Evolutionary conservation across 2,113 vertebrate species (phyloP), one percentile per base, ranked within the genome.

Genomic region (Cyanoliseus patagonus): DNA sequence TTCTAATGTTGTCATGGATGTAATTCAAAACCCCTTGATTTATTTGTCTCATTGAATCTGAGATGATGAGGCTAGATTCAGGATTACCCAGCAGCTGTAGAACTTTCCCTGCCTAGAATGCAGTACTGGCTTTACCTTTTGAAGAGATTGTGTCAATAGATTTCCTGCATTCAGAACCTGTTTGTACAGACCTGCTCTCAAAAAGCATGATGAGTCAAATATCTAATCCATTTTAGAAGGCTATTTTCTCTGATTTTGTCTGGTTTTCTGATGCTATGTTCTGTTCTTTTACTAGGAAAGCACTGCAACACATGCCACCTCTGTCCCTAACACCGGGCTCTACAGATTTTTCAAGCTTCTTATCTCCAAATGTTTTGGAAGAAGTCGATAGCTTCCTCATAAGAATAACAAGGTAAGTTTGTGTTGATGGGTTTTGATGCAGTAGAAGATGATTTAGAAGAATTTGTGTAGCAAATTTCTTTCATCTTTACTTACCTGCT

Each of bases 381-480:
- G 99, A 99, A 96, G 99, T 99, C 37, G 99, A 99, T 89, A 99
- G 98, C 88, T 99, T 99, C 95, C 99, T 99, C n/a, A 94, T 99
- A 96, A 98, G 99, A 95, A 99, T 99, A 97, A 99, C 99, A 74
- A 98, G 98, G 98, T 98, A 96, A 95, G 81, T 35, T 86, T 66
- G 27, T 55, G 33, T 46, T 92, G 22, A 24, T 46, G 10, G 49
- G 7, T 69, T 79, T 42, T 84, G 41, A 25, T 30, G 41, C 11
- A 49, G 39, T 31, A 37, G 55, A 37, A 66, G 15, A 49, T 18
- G 67, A 14, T 53, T 86, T 35, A 94, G 97, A 98, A 95, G 98
- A 97, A 95, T 91, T 61, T 39, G 17, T 39, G 6, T 18, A 74
- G 63, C 24, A 52, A 77, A 61, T 7, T 2, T 53, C 13, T 41